phyloP scores from a whole-genome alignment of 2,888 invertebrate genomes.

The Plutella xylostella region DNA sequence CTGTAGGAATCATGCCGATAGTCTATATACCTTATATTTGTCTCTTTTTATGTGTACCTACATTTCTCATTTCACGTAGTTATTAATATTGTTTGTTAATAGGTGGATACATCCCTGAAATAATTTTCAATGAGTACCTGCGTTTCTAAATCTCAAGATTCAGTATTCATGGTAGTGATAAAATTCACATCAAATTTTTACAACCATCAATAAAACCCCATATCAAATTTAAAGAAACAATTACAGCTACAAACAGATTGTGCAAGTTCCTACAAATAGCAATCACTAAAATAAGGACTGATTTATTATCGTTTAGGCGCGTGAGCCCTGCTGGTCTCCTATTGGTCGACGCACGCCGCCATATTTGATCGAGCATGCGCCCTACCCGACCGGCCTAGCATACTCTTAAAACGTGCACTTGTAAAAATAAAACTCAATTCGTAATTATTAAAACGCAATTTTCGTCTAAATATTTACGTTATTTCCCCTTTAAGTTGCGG shows the following conservation, averaged over 20 bases:
- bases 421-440: constrained; percentile 22
- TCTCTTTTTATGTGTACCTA: no score
- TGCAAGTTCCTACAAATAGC: constrained; percentile 29
- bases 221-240: constrained; percentile 4
- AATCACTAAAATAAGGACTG: constrained; percentile 41
- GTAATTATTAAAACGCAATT: constrained; percentile 20
- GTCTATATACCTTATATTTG: no score
- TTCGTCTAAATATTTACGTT: constrained; percentile 16
- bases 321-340: constrained; percentile 22
- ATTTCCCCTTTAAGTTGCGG: no score
- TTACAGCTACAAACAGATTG: constrained; percentile 7
- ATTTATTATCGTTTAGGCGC: constrained; percentile 6
- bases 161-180: no score
- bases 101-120: no score
- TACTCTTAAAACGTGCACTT: constrained; percentile 14
- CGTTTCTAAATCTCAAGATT: no score
- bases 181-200: constrained; percentile 1
- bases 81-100: no score
- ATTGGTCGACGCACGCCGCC: constrained; percentile 55
- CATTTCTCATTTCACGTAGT: no score
- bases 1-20: no score
- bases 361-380: constrained; percentile 63
- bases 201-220: neutral
- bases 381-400: constrained; percentile 32
- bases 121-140: no score